Conservation (phyloP, 1,140 invertebrate genomes). For the Lordiphosa clarofinis region DNA sequence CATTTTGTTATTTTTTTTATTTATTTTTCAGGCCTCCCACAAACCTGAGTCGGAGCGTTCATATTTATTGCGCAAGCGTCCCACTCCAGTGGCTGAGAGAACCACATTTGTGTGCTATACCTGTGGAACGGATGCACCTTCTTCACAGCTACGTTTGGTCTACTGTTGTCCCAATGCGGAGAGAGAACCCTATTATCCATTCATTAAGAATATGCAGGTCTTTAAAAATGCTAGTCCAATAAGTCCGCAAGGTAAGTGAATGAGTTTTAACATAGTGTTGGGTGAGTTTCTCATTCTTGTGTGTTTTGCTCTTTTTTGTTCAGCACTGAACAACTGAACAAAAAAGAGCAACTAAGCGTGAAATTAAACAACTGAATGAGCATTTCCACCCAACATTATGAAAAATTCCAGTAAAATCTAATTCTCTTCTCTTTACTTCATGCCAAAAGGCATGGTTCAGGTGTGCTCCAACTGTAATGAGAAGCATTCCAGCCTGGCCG, state of each 20-base stretch:
- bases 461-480: constrained; percentile 89
- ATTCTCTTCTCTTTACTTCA: too few species aligned
- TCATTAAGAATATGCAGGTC: constrained; percentile 88
- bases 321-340: too few species aligned
- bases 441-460: constrained; percentile 85
- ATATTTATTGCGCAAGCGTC: constrained; percentile 88
- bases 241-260: constrained; percentile 84
- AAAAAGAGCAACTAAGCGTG: too few species aligned
- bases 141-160: constrained; percentile 87
- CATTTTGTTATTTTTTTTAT: constrained; percentile 20
- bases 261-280: constrained; percentile 2
- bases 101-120: constrained; percentile 93
- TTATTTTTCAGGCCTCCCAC: constrained; percentile 83
- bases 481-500: constrained; percentile 68
- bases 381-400: too few species aligned
- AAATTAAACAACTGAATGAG: too few species aligned
- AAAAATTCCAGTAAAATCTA: too few species aligned
- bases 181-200: constrained; percentile 92
- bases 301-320: too few species aligned
- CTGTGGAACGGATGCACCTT: constrained; percentile 89
- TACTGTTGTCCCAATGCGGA: constrained; percentile 92
- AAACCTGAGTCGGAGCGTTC: constrained; percentile 88
- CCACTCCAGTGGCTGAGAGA: constrained; percentile 83
- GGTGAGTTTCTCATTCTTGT: too few species aligned
- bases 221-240: constrained; percentile 91